Evolutionary conservation across 2,888 invertebrate genomes (phyloP), one percentile per base, ranked within the genome.

Genomic region (Synergus itoensis): DNA sequence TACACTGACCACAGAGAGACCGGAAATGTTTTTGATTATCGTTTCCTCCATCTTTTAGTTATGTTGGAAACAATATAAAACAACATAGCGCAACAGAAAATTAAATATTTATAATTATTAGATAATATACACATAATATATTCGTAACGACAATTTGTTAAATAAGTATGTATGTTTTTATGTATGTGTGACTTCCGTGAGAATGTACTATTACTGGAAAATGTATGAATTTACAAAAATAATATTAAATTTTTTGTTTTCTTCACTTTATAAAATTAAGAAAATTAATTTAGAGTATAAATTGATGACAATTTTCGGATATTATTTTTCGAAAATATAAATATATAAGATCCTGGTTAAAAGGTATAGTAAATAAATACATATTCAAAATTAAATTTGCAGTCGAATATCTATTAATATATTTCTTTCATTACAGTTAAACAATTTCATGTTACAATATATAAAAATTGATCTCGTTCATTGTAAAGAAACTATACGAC

Each of bases 161-260:
- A 53, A 73, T 53, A 21, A 16, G n/a, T 36, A 60, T 60, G 45
- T 53, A 53, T 53, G 73, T 36, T 53, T 73, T 11, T 36, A 60
- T 60, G 45, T 53, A 53, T 73, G 73, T 36, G 53, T 73, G 53
- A 53, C 73, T 73, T 73, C 36, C 73, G 53, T 48, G 48, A 53
- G 48, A 53, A 53, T 53, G 48, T 48, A 53, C 36, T 73, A 53
- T 36, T 53, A 73, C 28, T 16, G 48, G 28, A 73, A 69, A 73
- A 73, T 73, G 53, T 73, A 73, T 36, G 53, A 73, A 69, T 21
- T 28, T 69, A 69, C 21, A 45, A 28, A 36, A 48, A 73, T 73
- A 53, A 53, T 36, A 36, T 73, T 53, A 5, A 28, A 36, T 53
- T 45, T 3, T 45, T 60, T 60, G 21, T 60, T 21, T 60, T 18